Evolutionary conservation across 2,888 invertebrate genomes (phyloP).

Genomic region (Heliconius aoede): DNA sequence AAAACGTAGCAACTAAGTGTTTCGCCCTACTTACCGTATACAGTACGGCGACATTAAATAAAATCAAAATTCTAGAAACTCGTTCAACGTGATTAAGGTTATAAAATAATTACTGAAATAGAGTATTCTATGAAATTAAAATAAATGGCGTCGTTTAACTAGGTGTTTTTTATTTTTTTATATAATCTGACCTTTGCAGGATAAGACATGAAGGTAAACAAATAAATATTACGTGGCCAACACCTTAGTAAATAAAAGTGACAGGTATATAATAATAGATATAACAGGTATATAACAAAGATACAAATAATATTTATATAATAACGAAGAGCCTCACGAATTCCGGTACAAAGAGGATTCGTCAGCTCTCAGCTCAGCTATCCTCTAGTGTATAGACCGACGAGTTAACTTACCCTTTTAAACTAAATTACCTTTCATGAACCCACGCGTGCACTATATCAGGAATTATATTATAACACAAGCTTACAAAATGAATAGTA

Average conservation of each 20-base stretch:
- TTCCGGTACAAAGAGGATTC: background rate
- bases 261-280: background rate
- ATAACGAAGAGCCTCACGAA: background rate
- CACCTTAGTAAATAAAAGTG: too few species aligned
- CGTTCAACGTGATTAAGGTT: background rate
- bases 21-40: too few species aligned
- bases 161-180: too few species aligned
- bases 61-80: constrained; percentile 22
- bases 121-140: background rate
- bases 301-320: background rate
- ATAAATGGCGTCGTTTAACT: background rate
- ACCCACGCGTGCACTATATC: constrained; percentile 13
- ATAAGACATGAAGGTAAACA: too few species aligned
- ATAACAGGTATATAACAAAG: background rate
- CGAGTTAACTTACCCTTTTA: constrained; percentile 27
- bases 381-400: constrained; percentile 9
- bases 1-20: too few species aligned
- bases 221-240: background rate
- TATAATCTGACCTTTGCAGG: too few species aligned
- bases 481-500: background rate
- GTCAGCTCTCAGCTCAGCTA: background rate
- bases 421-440: constrained; percentile 14
- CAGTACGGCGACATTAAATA: background rate
- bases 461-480: constrained; percentile 4
- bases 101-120: background rate